These are phyloP conservation scores for Allolobophora icterica DNA, from an alignment of 2,888 invertebrate species.

Conservation along the genomic window DNA sequence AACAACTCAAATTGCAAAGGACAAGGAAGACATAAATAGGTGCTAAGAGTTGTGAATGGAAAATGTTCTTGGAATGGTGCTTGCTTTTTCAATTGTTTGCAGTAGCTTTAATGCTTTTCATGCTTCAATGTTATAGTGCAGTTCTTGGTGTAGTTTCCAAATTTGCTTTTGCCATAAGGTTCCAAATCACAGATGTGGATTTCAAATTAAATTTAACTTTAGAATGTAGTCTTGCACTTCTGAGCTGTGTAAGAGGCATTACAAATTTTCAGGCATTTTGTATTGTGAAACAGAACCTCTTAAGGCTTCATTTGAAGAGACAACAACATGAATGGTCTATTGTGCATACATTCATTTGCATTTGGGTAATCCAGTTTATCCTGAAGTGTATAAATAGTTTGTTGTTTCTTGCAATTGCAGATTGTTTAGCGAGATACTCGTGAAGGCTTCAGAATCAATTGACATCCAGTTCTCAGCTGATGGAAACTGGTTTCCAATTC, in stretches of 20 bases:
- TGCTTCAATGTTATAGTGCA: neutral
- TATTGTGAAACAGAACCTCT: neutral
- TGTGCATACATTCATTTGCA: neutral
- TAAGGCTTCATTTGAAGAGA: neutral
- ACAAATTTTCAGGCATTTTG: neutral
- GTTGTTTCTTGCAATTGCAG: conserved; percentile 51
- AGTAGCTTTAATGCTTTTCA: neutral
- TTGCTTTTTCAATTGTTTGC: neutral
- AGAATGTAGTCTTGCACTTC: neutral
- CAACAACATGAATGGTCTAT: neutral
- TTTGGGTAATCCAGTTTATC: neutral
- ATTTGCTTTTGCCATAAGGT: neutral
- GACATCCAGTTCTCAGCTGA: conserved; percentile 66
- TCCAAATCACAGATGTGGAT: neutral
- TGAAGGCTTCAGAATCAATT: conserved; percentile 56
- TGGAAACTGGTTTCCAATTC: conserved; percentile 60
- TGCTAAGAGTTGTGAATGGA: neutral
- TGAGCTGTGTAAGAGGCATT: neutral
- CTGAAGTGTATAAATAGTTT: neutral
- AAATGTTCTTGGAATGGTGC: neutral
- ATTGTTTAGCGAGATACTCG: conserved; percentile 64
- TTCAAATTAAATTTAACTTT: too few relatives aligned
- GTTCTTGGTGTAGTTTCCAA: neutral
- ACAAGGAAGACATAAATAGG: neutral
- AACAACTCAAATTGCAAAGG: neutral